These are phyloP conservation scores for Idaea biselata DNA, from an alignment of 2,888 invertebrate genomes.

Conservation along the genomic window DNA sequence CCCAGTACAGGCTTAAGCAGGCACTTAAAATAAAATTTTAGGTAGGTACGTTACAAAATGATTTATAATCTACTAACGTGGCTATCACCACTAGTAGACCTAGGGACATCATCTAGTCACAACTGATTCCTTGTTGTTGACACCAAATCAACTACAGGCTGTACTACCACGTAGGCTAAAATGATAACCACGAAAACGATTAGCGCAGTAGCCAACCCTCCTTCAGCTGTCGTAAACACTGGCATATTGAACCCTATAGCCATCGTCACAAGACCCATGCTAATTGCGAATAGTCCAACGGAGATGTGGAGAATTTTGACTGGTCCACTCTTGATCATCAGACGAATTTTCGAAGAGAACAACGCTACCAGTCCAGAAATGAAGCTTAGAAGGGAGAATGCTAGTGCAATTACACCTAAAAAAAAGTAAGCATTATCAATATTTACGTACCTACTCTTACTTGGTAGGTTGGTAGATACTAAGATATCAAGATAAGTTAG, in stretches of 20 bases:
- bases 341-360: slow-evolving; percentile 73
- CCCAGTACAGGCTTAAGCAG: too few relatives aligned
- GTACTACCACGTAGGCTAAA: slow-evolving; percentile 55
- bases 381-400: slow-evolving; percentile 67
- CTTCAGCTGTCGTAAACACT: slow-evolving; percentile 50
- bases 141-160: slow-evolving; percentile 62
- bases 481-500: too few relatives aligned
- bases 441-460: too few relatives aligned
- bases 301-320: slow-evolving; percentile 75
- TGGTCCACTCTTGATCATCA: slow-evolving; percentile 69
- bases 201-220: slow-evolving; percentile 54
- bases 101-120: slow-evolving; percentile 54
- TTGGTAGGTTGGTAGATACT: too few relatives aligned
- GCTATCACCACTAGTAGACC: slow-evolving; percentile 56
- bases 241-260: slow-evolving; percentile 67
- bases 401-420: slow-evolving; percentile 75
- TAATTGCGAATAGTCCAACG: slow-evolving; percentile 72
- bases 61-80: too few relatives aligned
- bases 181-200: slow-evolving; percentile 59
- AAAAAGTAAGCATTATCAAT: slow-evolving; percentile 19
- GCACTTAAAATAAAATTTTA: too few relatives aligned
- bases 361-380: slow-evolving; percentile 73
- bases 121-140: slow-evolving; percentile 54
- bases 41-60: too few relatives aligned
- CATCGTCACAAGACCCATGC: slow-evolving; percentile 74